Evolutionary conservation across 1,140 invertebrate genomes (phyloP).

Genomic region (Sitophilus oryzae): DNA sequence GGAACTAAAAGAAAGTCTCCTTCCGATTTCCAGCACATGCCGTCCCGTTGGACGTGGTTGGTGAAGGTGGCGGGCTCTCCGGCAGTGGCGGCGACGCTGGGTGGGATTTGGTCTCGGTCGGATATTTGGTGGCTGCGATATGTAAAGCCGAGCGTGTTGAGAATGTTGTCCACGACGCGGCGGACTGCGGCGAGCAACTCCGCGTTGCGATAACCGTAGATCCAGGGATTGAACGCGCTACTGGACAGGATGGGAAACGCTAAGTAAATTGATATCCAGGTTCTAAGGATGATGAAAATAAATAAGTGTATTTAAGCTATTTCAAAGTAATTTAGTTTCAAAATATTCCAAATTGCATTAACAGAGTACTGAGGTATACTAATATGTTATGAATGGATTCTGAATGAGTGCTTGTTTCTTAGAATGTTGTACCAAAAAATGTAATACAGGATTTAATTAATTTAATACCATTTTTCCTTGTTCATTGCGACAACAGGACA

Average conservation of each 20-base stretch:
- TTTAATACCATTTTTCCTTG: too few relatives aligned
- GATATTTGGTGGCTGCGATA: conserved; percentile 36
- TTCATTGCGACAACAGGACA: too few relatives aligned
- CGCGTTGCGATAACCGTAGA: conserved; percentile 61
- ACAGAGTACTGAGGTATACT: too few relatives aligned
- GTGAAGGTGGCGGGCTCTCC: conserved; percentile 38
- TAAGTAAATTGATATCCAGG: conserved; percentile 52
- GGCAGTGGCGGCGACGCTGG: conserved; percentile 37
- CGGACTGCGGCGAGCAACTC: conserved; percentile 58
- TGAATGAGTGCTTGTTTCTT: too few relatives aligned
- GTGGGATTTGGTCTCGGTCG: conserved; percentile 29
- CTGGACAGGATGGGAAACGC: conserved; percentile 55
- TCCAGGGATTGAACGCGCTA: conserved; percentile 61
- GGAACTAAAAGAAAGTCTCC: conserved; percentile 38
- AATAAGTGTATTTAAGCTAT: too few relatives aligned
- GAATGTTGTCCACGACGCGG: conserved; percentile 50
- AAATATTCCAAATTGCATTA: too few relatives aligned
- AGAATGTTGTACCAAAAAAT: neutral
- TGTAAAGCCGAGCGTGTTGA: conserved; percentile 45
- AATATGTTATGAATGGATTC: too few relatives aligned
- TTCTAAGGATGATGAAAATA: conserved; percentile 47
- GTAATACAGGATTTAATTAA: too few relatives aligned
- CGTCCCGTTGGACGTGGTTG: conserved; percentile 35
- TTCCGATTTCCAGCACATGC: conserved; percentile 28
- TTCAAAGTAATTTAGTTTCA: too few relatives aligned